Base-by-base conservation (phyloP, 2,113 vertebrate species). In the Macrotus californicus region DNA sequence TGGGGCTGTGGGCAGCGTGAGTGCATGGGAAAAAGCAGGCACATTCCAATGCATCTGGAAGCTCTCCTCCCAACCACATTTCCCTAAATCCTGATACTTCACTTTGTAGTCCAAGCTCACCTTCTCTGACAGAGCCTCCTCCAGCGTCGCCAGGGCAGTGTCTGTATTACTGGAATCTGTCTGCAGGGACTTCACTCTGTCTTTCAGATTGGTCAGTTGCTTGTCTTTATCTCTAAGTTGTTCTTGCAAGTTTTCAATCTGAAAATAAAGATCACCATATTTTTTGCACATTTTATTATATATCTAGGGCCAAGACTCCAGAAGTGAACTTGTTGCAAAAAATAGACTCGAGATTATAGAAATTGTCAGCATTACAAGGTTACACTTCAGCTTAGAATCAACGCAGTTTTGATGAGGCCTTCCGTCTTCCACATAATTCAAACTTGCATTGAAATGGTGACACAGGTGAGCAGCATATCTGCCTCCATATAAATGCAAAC, bases 221-320 rank as follows among this genome's bases (percentile, higher is more conserved):
- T 99, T 99, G 98, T 99, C 99, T 97, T 99, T 99, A 98, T 99
- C 99, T 97, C 99, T 99, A 97, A 99, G 98, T 98, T 99, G 99
- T 94, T 99, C 99, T 98, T 99, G 98, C 70, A 99, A 99, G 97
- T 99, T 99, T 98, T 99, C 99, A 96, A 99, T 99, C 99, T 99
- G 97, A 95, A 97, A 97, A 93, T 85, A 95, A 98, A 97, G 70
- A 96, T 54, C 14, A 56, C 2, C 39, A 85, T 13, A 66, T 91
- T 88, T 75, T 96, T 70, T 48, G 5, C 10, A 83, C 6, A 56
- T 75, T 66, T 75, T 54, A 76, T 82, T 52, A 77, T 22, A 72
- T 26, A 75, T 70, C 19, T 26, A 90, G 48, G 39, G 83, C 14
- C 79, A 73, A 61, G 5, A 34, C 72, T 92, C 31, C 18, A 92